Percentiles rank a stretch among this genome's conserved stretches.
phyloP scores from a whole-genome alignment of 2,888 invertebrate genomes.

The Aphodius granarius region DNA sequence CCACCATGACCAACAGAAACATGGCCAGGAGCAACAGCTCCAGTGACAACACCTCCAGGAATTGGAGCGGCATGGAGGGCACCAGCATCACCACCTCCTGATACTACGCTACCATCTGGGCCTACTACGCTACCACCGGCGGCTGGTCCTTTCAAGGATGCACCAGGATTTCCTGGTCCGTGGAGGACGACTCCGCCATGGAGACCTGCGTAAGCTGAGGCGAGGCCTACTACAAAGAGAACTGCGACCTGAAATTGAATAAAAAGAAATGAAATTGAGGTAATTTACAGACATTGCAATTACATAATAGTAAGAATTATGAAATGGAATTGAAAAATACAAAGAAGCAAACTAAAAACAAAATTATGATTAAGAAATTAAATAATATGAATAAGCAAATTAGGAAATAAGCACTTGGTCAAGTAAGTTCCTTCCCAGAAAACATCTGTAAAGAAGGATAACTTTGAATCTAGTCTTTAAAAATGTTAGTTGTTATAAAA shows the following conservation, averaged over 20 bases:
- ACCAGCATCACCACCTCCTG: slow-evolving; percentile 54
- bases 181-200: slow-evolving; percentile 20
- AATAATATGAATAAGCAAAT: too few relatives aligned
- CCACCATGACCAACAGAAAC: slow-evolving; percentile 32
- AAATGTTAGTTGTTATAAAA: too few relatives aligned
- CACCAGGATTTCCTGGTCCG: slow-evolving; percentile 26
- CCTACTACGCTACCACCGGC: slow-evolving; percentile 36
- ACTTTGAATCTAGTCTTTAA: too few relatives aligned
- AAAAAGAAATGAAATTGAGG: background rate
- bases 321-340: background rate
- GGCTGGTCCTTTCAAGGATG: slow-evolving; percentile 23
- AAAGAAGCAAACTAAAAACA: too few relatives aligned
- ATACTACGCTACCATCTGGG: slow-evolving; percentile 54
- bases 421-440: too few relatives aligned
- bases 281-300: background rate
- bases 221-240: slow-evolving; percentile 18
- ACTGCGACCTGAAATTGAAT: slow-evolving; percentile 4
- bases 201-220: slow-evolving; percentile 22
- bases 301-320: background rate
- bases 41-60: slow-evolving; percentile 45
- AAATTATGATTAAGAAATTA: too few relatives aligned
- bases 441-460: too few relatives aligned
- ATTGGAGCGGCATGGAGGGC: slow-evolving; percentile 48
- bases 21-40: slow-evolving; percentile 44
- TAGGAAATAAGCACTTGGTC: too few relatives aligned